A percentile compares a stretch with the other conserved stretches of the same genome.
These are phyloP conservation scores for Bos taurus DNA, from an alignment of 2,113 vertebrate genomes.

Conservation along the genomic window DNA sequence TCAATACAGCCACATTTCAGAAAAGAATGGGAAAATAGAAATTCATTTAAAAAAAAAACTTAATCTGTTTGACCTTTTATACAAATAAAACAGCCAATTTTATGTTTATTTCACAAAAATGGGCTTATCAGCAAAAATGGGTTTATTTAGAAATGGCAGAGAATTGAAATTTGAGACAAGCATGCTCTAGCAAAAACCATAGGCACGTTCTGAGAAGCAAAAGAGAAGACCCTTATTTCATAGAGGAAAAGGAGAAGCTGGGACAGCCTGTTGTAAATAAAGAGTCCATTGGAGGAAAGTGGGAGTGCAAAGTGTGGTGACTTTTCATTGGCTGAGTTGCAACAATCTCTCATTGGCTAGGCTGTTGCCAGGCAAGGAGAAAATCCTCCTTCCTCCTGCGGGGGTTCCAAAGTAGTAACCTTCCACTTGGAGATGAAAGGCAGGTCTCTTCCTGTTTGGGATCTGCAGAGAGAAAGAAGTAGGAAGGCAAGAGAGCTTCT, in stretches of 20 bases:
- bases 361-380: background rate
- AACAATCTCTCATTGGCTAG: background rate
- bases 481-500: background rate
- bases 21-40: background rate
- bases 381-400: background rate
- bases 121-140: background rate
- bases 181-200: background rate
- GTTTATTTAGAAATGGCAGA: background rate
- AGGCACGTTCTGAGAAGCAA: background rate
- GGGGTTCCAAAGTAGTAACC: background rate
- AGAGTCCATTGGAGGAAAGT: background rate
- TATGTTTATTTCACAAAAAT: background rate
- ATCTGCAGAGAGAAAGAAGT: background rate
- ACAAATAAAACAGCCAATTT: background rate
- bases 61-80: background rate
- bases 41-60: background rate
- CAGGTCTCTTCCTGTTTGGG: background rate
- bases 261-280: background rate
- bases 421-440: background rate
- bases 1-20: background rate
- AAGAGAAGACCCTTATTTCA: background rate
- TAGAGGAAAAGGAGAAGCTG: background rate
- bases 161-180: background rate
- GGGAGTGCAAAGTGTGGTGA: background rate
- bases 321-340: background rate